phyloP scores from a whole-genome alignment of 2,113 vertebrate species.

The Calyptomena viridis region DNA sequence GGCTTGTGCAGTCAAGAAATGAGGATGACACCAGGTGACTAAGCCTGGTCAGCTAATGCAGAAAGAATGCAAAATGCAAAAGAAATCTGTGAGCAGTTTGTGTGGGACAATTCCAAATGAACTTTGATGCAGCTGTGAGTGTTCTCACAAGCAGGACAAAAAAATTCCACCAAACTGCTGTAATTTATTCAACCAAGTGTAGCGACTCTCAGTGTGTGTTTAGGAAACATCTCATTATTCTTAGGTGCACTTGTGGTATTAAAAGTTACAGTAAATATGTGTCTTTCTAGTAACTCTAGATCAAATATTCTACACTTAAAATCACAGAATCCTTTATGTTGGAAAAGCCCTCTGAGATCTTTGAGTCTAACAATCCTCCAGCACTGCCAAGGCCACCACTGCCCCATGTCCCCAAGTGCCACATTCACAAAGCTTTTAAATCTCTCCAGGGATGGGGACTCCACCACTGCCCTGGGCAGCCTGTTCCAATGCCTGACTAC shows the following conservation, averaged over 20 bases:
- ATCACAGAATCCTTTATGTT: not conserved
- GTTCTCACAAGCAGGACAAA: not conserved
- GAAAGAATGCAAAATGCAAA: slow-evolving; percentile 11
- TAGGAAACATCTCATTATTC: not conserved
- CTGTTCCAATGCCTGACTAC: not conserved
- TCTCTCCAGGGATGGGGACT: not conserved
- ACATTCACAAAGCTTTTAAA: not conserved
- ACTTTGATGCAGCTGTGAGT: not conserved
- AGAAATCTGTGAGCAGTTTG: not conserved
- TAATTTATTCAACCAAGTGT: not conserved
- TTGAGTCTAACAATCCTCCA: not conserved
- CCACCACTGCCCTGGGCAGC: not conserved
- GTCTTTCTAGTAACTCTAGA: not conserved
- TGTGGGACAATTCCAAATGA: not conserved
- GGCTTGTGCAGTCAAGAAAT: not conserved
- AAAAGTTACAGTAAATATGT: not conserved
- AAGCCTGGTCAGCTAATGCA: slow-evolving; percentile 16
- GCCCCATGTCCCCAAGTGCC: not conserved
- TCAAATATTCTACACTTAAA: not conserved
- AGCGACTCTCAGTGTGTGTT: not conserved
- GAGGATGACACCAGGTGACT: slow-evolving; percentile 5
- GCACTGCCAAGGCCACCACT: not conserved
- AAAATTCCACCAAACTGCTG: not conserved
- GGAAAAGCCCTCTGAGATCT: not conserved
- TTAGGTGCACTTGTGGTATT: not conserved